phyloP scores from a whole-genome alignment of 1,140 invertebrate genomes.

The Neodiprion lecontei region DNA sequence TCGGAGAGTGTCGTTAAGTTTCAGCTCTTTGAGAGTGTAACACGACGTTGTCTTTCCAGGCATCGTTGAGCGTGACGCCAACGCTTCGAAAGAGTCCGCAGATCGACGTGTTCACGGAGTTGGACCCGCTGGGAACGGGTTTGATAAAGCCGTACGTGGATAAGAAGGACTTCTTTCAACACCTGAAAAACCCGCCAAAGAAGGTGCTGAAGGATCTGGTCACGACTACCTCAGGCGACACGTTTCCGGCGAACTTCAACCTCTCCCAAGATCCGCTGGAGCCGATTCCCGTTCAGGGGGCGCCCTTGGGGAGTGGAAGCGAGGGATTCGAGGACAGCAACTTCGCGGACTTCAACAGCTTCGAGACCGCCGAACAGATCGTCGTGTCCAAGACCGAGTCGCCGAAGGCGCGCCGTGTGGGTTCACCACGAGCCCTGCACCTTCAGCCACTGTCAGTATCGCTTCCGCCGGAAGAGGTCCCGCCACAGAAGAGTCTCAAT shows the following conservation, averaged over 20 bases:
- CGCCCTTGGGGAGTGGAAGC: slow-evolving; percentile 25
- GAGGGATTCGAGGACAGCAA: slow-evolving; percentile 47
- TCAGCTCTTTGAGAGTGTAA: too few species aligned
- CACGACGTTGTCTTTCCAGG: slow-evolving; percentile 28
- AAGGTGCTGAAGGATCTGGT: slow-evolving; percentile 87
- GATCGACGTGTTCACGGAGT: slow-evolving; percentile 87
- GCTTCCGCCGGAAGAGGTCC: slow-evolving; percentile 68
- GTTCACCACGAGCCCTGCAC: slow-evolving; percentile 36
- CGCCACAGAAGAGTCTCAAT: slow-evolving; percentile 22
- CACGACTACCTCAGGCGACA: slow-evolving; percentile 49
- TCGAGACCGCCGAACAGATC: slow-evolving; percentile 47
- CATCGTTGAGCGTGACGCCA: slow-evolving; percentile 30
- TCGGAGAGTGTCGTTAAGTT: too few species aligned
- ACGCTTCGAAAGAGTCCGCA: slow-evolving; percentile 49
- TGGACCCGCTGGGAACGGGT: slow-evolving; percentile 90
- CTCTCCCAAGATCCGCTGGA: slow-evolving; percentile 42
- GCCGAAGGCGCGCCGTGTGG: slow-evolving; percentile 36
- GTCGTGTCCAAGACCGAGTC: slow-evolving; percentile 30
- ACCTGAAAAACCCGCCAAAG: slow-evolving; percentile 90
- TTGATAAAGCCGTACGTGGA: slow-evolving; percentile 90
- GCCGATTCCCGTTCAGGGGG: slow-evolving; percentile 37
- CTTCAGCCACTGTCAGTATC: slow-evolving; percentile 72
- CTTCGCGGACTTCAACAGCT: slow-evolving; percentile 58
- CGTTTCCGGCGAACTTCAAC: slow-evolving; percentile 54
- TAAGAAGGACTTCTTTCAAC: slow-evolving; percentile 95